phyloP scores from a whole-genome alignment of 1,140 invertebrate genomes.

The Pseudomyrmex pallidus region DNA sequence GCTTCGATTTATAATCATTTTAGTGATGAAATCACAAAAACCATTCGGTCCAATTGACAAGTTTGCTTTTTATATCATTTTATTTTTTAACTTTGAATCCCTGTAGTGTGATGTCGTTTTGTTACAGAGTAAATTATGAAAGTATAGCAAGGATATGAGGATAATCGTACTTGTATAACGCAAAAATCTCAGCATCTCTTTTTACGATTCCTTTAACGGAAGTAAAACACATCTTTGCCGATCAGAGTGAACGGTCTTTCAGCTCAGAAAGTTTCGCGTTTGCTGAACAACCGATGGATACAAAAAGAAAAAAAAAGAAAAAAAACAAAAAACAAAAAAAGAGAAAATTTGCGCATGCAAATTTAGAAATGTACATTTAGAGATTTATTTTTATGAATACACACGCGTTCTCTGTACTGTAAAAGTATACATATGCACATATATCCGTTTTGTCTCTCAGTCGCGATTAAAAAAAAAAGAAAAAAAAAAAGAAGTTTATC shows the following conservation, averaged over 20 bases:
- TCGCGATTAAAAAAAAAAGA: background rate
- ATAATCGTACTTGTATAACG: constrained; percentile 43
- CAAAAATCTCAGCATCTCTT: constrained; percentile 35
- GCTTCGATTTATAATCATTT: background rate
- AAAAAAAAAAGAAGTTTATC: constrained; percentile 25
- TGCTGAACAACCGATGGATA: constrained; percentile 24
- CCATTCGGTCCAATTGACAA: no score
- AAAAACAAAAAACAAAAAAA: background rate
- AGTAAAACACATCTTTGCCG: constrained; percentile 30
- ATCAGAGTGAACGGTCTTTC: constrained; percentile 46
- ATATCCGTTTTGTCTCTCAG: constrained; percentile 38
- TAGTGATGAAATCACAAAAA: no score
- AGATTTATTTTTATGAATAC: constrained; percentile 80
- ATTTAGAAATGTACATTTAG: constrained; percentile 63
- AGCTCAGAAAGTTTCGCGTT: constrained; percentile 27
- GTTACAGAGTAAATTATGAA: background rate
- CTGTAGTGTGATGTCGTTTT: no score
- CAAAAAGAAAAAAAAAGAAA: constrained; percentile 1
- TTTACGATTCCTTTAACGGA: constrained; percentile 24
- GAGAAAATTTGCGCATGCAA: constrained; percentile 34
- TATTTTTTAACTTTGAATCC: no score
- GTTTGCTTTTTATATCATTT: no score
- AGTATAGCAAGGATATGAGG: constrained; percentile 30
- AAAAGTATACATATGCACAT: constrained; percentile 59
- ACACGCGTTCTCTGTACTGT: constrained; percentile 72